Evolutionary conservation across 2,113 vertebrate species (phyloP).

Genomic region (Saccopteryx leptura): DNA sequence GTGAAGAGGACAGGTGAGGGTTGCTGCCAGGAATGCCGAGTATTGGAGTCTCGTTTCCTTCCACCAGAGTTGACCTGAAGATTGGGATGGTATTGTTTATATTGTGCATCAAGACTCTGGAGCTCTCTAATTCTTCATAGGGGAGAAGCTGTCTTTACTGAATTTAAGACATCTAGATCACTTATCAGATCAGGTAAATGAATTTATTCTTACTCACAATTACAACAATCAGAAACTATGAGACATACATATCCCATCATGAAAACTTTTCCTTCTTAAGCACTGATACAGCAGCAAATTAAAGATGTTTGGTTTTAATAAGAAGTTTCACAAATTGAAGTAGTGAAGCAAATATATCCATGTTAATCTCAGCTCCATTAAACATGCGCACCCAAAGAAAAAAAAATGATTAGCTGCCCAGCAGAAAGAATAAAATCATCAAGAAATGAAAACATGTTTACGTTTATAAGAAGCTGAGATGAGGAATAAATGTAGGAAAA

Average conservation of each 20-base stretch:
- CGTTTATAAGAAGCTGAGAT: constrained; percentile 45
- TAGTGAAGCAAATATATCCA: constrained; percentile 63
- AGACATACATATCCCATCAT: not conserved
- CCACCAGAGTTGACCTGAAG: not conserved
- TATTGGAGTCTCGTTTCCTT: not conserved
- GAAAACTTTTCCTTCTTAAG: constrained; percentile 28
- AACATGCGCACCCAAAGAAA: constrained; percentile 29
- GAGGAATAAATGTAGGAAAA: not conserved
- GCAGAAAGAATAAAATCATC: constrained; percentile 57
- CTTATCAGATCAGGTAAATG: constrained; percentile 8
- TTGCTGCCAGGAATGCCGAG: not conserved
- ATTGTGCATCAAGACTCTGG: not conserved
- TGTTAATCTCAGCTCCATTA: constrained; percentile 59
- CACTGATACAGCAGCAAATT: constrained; percentile 46
- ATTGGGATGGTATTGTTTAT: not conserved
- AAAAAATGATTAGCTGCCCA: constrained; percentile 46
- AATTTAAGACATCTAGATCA: not conserved
- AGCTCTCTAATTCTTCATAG: not conserved
- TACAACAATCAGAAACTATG: not conserved
- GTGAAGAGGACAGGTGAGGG: not conserved
- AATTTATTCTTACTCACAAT: constrained; percentile 48
- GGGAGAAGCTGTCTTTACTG: not conserved
- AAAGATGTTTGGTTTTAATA: constrained; percentile 64
- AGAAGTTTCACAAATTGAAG: constrained; percentile 63
- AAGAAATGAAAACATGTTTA: constrained; percentile 39